Evolutionary conservation across 1,140 invertebrate species (phyloP), one percentile per base, ranked within the genome.

Genomic region (Drosophila pandora): DNA sequence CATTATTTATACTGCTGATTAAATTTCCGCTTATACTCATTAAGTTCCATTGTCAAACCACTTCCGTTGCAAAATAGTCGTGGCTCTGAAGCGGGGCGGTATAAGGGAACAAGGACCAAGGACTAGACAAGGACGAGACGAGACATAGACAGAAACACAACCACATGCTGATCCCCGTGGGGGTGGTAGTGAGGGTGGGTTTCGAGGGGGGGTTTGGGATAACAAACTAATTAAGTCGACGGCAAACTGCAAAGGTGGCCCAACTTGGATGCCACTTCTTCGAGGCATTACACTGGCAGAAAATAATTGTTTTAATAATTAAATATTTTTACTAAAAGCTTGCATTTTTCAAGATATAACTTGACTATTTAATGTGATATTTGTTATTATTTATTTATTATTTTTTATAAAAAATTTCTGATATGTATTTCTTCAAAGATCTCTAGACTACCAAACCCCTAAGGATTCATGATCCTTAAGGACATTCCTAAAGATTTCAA

Each of bases 1-100:
- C 82, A 85, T 85, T 85, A 85, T 85, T 85, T 85, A 87, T 88
- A 88, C 83, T 87, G 83, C 83, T 87, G 82, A 87, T 87, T 87
- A 87, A 87, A 87, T 87, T 87, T 87, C 82, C 82, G 82, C 83
- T 87, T 88, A 87, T 87, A 82, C 82, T 87, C 79, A 88, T 87
- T 87, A 87, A 87, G 83, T 88, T 87, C 70, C 79, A 88, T 87
- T 87, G 79, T 88, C 70, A 72, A 88, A 87, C 82, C 83, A 82
- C 82, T 83, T 82, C 82, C 82, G 74, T 58, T 68, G 70, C 53
- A 45, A 62, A 52, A 45, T 41, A 63, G 47, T 48, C 10, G 63
- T 13, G 41, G 17, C 13, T n/a, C n/a, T 37, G 34, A 12, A 37
- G 12, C 12, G 13, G 41, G 60, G 13, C 12, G 34, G n/a, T 23